A percentile compares a stretch with the other conserved stretches of the same genome.
Evolutionary conservation across 2,797 vertebrate genomes (phyloP).

Genomic region (Philypnodon macrostomus): DNA sequence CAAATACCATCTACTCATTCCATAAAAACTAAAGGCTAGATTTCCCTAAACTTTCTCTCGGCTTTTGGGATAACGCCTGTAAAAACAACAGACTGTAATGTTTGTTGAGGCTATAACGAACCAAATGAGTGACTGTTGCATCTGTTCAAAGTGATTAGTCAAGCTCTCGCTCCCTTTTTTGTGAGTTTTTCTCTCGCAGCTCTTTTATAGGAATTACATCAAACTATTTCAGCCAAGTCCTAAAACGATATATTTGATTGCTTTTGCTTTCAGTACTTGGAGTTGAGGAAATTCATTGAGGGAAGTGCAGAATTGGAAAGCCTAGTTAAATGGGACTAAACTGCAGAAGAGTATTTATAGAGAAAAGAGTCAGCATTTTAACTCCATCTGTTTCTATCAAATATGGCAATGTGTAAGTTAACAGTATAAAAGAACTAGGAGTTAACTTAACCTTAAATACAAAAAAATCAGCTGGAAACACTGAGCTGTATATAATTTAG

Average conservation of each 20-base stretch:
- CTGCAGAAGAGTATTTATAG: conserved; percentile 30
- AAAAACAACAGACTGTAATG: conserved; percentile 45
- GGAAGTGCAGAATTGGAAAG: no score
- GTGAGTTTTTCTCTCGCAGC: conserved; percentile 30
- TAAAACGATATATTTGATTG: conserved; percentile 53
- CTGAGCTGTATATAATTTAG: no score
- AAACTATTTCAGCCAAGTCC: conserved; percentile 60
- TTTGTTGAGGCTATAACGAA: conserved; percentile 60
- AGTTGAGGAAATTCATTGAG: no score
- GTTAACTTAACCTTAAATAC: no score
- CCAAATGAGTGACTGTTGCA: conserved; percentile 57
- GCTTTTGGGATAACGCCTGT: conserved; percentile 32
- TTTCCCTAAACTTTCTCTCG: conserved; percentile 29
- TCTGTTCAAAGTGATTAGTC: conserved; percentile 62
- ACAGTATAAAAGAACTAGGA: no score
- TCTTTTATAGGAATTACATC: conserved; percentile 64
- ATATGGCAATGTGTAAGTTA: no score
- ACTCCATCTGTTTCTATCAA: conserved; percentile 24
- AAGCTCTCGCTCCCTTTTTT: conserved; percentile 51
- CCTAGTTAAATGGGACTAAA: no score
- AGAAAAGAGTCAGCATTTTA: conserved; percentile 22
- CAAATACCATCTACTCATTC: conserved; percentile 15
- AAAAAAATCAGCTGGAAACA: no score
- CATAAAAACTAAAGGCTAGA: conserved; percentile 19
- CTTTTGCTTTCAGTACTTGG: conserved; percentile 48